Base-by-base conservation (phyloP, 64 coral and sea anemone genomes). In the Actinia equina region DNA sequence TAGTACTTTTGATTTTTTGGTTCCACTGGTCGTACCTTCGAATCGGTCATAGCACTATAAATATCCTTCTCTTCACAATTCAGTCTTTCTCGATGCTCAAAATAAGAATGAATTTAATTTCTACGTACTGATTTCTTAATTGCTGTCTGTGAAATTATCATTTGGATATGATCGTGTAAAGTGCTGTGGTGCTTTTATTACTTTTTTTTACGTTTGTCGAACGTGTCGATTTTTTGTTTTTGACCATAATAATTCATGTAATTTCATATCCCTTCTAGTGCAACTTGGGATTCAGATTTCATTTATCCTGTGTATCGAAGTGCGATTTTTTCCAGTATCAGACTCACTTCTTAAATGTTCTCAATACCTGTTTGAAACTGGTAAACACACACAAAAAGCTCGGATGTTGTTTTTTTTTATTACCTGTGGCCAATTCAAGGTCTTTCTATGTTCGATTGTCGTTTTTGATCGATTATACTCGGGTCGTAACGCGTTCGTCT, bases 211-310 rank as follows among this genome's bases (percentile, higher is more conserved):
- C 13, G 30, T 20, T 20, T 44, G 27, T 81, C 22, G 78, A 52
- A 81, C 78, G 78, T 81, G 78, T 52, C 14, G 78, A 23, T 49
- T 30, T 81, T 81, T 46, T 81, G 78, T 81, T 81, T 44, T 81
- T 81, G 49, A 52, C 49, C 78, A 52, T 49, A 81, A 81, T 44
- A 81, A 44, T 81, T 81, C 1, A 37, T 81, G 78, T 81, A 81
- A 49, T 81, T 16, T 49, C 49, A 81, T 52, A 81, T 52, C 43
- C 78, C 6, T 52, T 37, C 43, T 52, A 81, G 45, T 0, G 20
- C 49, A 25, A 17, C 78, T 9, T 44, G 49, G 43, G 44, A 22
- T 20, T 81, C 78, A 81, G 20, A 52, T 81, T 81, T 81, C 78
- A 49, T 52, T 49, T 52, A 51, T 81, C 14, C 43, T 52, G 43